phyloP scores from a whole-genome alignment of 2,888 invertebrate genomes.

The Ametastegia equiseti region DNA sequence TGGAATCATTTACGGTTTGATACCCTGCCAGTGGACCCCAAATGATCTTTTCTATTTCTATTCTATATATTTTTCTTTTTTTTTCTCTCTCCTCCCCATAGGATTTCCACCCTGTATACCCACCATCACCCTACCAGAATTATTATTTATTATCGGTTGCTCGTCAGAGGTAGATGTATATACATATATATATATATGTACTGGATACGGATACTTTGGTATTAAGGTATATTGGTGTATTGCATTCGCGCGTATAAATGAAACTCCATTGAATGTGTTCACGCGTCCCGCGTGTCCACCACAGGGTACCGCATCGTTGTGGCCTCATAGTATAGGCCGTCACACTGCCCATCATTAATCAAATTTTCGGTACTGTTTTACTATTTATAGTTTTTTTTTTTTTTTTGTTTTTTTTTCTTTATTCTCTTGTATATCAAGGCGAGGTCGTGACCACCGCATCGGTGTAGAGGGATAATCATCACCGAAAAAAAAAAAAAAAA shows the following conservation, averaged over 20 bases:
- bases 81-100: neutral
- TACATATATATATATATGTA: conserved; percentile 38
- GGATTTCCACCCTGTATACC: conserved; percentile 55
- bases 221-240: neutral
- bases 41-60: neutral
- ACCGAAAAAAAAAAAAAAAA: conserved; percentile 10
- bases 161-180: conserved; percentile 50
- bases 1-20: conserved; percentile 60
- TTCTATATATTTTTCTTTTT: neutral
- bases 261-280: conserved; percentile 54
- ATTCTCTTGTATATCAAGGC: conserved; percentile 51
- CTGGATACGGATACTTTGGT: neutral
- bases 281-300: conserved; percentile 58
- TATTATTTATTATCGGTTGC: conserved; percentile 68
- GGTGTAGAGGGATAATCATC: conserved; percentile 64
- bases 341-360: conserved; percentile 62
- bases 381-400: conserved; percentile 65
- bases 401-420: too few species aligned
- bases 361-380: conserved; percentile 59
- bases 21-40: conserved; percentile 38
- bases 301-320: conserved; percentile 50
- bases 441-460: conserved; percentile 43
- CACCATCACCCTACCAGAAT: conserved; percentile 64
- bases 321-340: conserved; percentile 56
- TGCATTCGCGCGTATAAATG: conserved; percentile 34